Evolutionary conservation across 2,797 vertebrate genomes (phyloP), one percentile per base, ranked within the genome.

Genomic region (Peromyscus melanophrys): DNA sequence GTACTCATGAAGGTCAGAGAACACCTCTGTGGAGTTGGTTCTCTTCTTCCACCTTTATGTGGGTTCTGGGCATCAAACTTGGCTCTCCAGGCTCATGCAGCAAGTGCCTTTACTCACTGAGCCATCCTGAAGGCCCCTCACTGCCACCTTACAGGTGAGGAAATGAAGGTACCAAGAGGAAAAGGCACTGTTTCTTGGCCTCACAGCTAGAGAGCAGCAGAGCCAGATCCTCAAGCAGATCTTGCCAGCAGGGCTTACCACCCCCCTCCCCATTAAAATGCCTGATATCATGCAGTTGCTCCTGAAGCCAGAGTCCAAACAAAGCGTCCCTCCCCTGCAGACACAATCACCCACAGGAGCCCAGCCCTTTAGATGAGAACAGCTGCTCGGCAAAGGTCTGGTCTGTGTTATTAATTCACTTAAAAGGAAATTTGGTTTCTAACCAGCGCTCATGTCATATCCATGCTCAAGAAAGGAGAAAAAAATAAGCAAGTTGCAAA

Each of bases 341-440:
- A 93, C 57, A 46, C 95, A 96, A 89, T 93, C 89, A 84, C 19
- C 73, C 90, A 16, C 86, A 95, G 89, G 71, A 3, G 16, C 93
- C 96, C 94, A 90, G 85, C 86, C 89, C 82, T 11, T 1, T n/a
- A 75, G 96, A 71, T 55, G 75, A 96, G 95, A 95, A 92, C 88
- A 97, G 92, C 94, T 97, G 89, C 86, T 97, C 76, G 67, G 86
- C 92, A 85, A 96, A 93, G 71, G 95, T 67, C 96, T 97, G 96
- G 77, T 96, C 95, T 76, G 43, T 46, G n/a, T 95, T 97, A 96
- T 85, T 97, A 96, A 97, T 93, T 97, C 85, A 81, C 84, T 97
- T 95, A 85, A 97, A 95, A 96, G 94, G 95, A 96, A 97, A 98
- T 93, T 57, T 97, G 94, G 95, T 89, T 95, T 94, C 96, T 87